Base-by-base conservation (phyloP, 2,113 vertebrate species). In the Sturnira hondurensis region DNA sequence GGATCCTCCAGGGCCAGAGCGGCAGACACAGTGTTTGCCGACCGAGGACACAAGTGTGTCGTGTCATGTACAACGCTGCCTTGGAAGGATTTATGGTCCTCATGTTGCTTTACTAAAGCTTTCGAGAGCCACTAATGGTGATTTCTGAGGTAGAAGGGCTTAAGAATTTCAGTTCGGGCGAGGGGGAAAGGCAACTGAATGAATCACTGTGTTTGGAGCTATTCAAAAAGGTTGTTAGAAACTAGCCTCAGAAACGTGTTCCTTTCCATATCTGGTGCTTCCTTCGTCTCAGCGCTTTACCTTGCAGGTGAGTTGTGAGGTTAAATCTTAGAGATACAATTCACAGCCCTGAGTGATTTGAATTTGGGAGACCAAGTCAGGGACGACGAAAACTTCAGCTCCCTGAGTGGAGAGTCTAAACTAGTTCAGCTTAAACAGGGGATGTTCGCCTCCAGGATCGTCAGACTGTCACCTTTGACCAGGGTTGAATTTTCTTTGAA, bases 391-490 rank as follows among this genome's bases (percentile, higher is more conserved):
- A 96, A 52, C 43, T 80, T 70, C 41, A 94, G 0, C 71, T 81
- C 83, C 67, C 54, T 80, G 88, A 68, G n/a, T 54, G 82, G 73
- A 82, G n/a, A 58, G 22, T 63, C 45, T 88, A 73, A 73, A 67
- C 91, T 90, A 83, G 22, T 94, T 74, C 78, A 96, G 80, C 96
- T 94, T 94, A 97, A 91, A 96, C 92, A 95, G 92, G 94, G 94
- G 89, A 74, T 95, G 96, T 96, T 77, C 38, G 74, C 86, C 94
- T 93, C 94, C 94, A 94, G 83, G 81, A 92, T 43, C 92, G 94
- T 95, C 93, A 93, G 67, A 86, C 96, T 67, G 63, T 94, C 83
- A 97, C 96, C 96, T 98, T 97, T 98, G 96, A 95, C 94, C 97
- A 68, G 91, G 56, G 88, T 91, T 95, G 84, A 94, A 84, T 96